Evolutionary conservation across 2,113 vertebrate species (phyloP).

Genomic region (Equus quagga): DNA sequence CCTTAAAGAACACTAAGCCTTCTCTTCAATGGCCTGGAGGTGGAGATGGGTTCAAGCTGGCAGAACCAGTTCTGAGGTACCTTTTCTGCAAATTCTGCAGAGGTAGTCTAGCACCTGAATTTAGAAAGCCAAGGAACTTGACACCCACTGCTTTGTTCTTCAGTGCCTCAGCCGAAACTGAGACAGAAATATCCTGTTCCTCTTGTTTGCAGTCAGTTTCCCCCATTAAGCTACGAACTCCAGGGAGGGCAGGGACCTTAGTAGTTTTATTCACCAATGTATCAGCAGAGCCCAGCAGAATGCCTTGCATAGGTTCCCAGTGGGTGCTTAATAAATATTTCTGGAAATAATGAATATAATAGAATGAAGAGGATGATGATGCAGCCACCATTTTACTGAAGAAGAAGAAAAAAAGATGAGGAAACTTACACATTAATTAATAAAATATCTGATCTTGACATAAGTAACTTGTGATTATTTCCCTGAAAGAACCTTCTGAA

Average conservation of each 20-base stretch:
- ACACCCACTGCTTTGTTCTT: conserved; percentile 76
- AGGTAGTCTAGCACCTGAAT: conserved; percentile 64
- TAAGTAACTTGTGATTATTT: neutral
- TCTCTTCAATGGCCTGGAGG: conserved; percentile 30
- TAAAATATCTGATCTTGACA: conserved; percentile 41
- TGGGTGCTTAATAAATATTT: conserved; percentile 11
- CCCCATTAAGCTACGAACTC: conserved; percentile 9
- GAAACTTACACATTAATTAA: conserved; percentile 26
- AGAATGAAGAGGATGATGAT: neutral
- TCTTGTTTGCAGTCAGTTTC: conserved; percentile 65
- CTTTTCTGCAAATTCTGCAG: conserved; percentile 46
- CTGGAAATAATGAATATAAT: conserved; percentile 34
- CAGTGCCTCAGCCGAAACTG: conserved; percentile 73
- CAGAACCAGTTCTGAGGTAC: conserved; percentile 73
- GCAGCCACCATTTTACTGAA: neutral
- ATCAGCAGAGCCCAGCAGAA: conserved; percentile 5
- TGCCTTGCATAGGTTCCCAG: neutral
- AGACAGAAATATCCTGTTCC: conserved; percentile 76
- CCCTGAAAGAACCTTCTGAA: conserved; percentile 39
- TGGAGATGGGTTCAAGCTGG: conserved; percentile 29
- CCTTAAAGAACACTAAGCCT: conserved; percentile 12
- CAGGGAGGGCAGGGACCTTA: neutral
- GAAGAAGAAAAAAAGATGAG: neutral
- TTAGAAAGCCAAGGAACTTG: conserved; percentile 63
- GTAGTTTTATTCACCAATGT: neutral